phyloP scores from a whole-genome alignment of 2,113 vertebrate species.

The Saimiri boliviensis region DNA sequence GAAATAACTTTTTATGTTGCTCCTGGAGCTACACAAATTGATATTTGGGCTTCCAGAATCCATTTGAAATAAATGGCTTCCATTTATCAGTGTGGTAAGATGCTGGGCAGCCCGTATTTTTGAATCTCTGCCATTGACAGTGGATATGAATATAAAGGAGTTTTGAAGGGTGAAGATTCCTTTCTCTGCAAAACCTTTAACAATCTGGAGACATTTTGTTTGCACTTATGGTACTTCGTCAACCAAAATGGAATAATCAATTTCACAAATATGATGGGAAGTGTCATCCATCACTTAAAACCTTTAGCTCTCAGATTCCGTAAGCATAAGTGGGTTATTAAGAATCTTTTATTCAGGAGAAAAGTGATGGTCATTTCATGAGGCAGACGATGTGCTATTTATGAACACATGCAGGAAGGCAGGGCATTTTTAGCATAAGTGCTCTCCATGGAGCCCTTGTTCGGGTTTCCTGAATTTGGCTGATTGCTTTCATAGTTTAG shows the following conservation, averaged over 20 bases:
- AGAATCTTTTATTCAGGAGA: slow-evolving; percentile 22
- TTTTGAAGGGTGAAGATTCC: neutral
- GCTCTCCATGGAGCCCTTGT: neutral
- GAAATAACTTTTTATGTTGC: slow-evolving; percentile 40
- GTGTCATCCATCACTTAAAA: slow-evolving; percentile 26
- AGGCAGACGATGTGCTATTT: slow-evolving; percentile 1
- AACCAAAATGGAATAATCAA: slow-evolving; percentile 24
- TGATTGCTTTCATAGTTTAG: neutral
- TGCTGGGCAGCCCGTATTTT: neutral
- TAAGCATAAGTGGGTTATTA: neutral
- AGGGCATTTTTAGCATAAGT: neutral
- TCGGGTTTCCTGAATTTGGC: neutral
- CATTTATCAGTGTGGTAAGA: neutral
- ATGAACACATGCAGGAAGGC: neutral
- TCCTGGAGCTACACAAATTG: slow-evolving; percentile 26
- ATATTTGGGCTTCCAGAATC: slow-evolving; percentile 27
- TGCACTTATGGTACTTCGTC: neutral
- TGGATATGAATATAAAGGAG: neutral
- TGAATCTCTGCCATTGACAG: slow-evolving; percentile 1
- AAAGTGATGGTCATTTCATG: neutral
- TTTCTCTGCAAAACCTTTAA: slow-evolving; percentile 39
- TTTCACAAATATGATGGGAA: slow-evolving; percentile 27
- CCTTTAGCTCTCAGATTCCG: neutral
- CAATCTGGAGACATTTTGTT: slow-evolving; percentile 23
- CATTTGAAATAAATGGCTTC: slow-evolving; percentile 48